Evolutionary conservation across 2,113 vertebrate species (phyloP).

Genomic region (Kobus ellipsiprymnus): DNA sequence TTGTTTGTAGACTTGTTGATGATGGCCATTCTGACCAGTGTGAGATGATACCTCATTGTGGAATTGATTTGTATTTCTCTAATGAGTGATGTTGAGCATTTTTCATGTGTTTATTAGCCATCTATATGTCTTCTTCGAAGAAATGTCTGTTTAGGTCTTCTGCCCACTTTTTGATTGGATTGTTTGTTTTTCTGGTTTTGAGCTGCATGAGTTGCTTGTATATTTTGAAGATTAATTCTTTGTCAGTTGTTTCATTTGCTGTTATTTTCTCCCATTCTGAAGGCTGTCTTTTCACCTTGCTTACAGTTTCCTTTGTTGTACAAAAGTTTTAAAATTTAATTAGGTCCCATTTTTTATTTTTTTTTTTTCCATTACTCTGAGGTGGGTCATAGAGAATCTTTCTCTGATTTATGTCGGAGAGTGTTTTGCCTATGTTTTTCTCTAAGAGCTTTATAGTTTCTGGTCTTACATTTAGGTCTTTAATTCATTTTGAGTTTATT

Average conservation of each 20-base stretch:
- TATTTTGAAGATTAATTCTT: neutral
- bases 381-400: neutral
- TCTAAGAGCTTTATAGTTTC: neutral
- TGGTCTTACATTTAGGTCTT: neutral
- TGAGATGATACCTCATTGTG: neutral
- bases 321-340: neutral
- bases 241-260: neutral
- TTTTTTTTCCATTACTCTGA: neutral
- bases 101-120: neutral
- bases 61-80: neutral
- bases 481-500: neutral
- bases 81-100: neutral
- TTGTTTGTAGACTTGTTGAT: neutral
- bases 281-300: neutral
- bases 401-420: neutral
- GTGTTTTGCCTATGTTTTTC: neutral
- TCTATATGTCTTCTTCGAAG: neutral
- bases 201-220: neutral
- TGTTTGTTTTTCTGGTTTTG: neutral
- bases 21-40: neutral
- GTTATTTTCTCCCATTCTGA: neutral
- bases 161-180: neutral
- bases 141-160: neutral
- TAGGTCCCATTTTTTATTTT: neutral
- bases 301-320: neutral